phyloP scores from a whole-genome alignment of 2,113 vertebrate genomes.

The Aviceda subcristata region DNA sequence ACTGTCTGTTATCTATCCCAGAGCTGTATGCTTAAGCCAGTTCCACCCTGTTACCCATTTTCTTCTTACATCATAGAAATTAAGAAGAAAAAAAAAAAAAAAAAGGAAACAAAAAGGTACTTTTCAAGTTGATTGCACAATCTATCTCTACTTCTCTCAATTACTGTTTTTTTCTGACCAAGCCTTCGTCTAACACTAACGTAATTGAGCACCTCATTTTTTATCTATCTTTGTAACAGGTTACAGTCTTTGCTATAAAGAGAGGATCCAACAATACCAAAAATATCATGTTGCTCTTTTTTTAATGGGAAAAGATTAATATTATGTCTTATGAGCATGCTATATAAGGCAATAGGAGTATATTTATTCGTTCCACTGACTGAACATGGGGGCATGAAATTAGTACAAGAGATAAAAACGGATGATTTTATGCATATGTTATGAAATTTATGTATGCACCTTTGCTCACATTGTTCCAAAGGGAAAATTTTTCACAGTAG shows the following conservation, averaged over 20 bases:
- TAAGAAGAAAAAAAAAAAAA: not conserved
- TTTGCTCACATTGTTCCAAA: constrained; percentile 60
- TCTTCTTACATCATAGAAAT: not conserved
- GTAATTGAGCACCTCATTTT: not conserved
- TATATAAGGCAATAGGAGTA: not conserved
- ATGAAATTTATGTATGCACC: constrained; percentile 64
- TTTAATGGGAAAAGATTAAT: constrained; percentile 13
- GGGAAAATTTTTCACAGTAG: constrained; percentile 65
- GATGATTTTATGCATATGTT: constrained; percentile 59
- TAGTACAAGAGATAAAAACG: constrained; percentile 57
- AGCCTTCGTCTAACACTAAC: not conserved
- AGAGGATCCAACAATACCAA: not conserved
- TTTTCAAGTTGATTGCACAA: not conserved
- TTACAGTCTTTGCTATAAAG: not conserved
- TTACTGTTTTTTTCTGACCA: not conserved
- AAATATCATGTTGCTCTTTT: not conserved
- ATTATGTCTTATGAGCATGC: not conserved
- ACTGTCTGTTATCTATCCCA: not conserved
- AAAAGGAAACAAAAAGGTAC: not conserved
- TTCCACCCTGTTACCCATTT: not conserved
- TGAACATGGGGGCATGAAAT: constrained; percentile 34
- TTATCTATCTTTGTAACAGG: not conserved
- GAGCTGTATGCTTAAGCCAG: not conserved
- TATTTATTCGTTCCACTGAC: not conserved
- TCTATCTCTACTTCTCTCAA: not conserved